Percentiles rank a stretch among this genome's conserved stretches.
Evolutionary conservation across 2,113 vertebrate genomes (phyloP).

Genomic region (Parus major): DNA sequence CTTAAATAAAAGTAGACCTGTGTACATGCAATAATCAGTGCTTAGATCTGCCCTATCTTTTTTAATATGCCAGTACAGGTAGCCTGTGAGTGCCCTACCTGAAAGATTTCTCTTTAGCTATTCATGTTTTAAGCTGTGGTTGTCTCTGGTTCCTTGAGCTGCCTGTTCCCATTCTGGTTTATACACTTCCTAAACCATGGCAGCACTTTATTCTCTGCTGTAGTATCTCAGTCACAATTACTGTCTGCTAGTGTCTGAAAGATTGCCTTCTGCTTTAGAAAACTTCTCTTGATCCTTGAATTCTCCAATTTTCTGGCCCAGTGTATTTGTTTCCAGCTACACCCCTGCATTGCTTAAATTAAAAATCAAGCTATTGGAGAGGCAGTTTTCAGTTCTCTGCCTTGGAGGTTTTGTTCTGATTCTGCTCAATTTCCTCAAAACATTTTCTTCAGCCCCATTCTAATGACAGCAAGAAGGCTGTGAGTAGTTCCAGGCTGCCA

Average conservation of each 20-base stretch:
- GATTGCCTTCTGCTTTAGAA: neutral
- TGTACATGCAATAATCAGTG: neutral
- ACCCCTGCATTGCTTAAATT: neutral
- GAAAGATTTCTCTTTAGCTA: neutral
- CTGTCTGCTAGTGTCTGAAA: neutral
- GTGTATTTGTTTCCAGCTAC: neutral
- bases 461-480: neutral
- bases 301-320: neutral
- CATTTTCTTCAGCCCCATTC: neutral
- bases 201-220: neutral
- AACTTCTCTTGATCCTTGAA: neutral
- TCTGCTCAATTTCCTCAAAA: neutral
- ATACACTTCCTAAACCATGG: neutral
- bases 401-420: neutral
- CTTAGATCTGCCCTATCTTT: neutral
- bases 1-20: neutral
- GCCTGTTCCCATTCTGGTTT: neutral
- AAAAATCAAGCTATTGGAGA: neutral
- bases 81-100: neutral
- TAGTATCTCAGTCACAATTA: neutral
- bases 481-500: neutral
- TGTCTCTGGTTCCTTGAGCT: neutral
- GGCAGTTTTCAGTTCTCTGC: neutral
- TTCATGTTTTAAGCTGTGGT: neutral
- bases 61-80: neutral